Percentiles rank a stretch among this genome's conserved stretches.
Evolutionary conservation across 1,140 invertebrate species (phyloP).

Genomic region (Telenomus remus): DNA sequence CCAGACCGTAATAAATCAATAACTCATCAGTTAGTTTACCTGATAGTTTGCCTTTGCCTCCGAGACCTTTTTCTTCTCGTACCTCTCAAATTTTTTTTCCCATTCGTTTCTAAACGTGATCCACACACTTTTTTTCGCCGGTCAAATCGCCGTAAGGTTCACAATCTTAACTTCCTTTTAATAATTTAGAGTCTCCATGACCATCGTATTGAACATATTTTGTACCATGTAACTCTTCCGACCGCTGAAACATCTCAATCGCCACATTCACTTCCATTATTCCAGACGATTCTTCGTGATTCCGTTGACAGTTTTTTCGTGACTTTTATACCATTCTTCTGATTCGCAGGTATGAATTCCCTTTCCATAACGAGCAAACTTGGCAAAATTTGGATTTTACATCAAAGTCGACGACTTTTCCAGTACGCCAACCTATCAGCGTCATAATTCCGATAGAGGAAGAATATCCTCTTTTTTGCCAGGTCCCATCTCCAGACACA

Average conservation of each 20-base stretch:
- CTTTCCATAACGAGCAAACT: background rate
- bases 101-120: background rate
- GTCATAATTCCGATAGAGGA: background rate
- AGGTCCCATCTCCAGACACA: conserved; percentile 4
- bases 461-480: background rate
- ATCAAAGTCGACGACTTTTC: background rate
- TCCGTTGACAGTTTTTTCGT: background rate
- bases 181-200: background rate
- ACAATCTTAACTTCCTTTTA: background rate
- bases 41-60: too few species aligned
- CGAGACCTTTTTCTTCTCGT: too few species aligned
- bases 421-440: background rate
- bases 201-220: background rate
- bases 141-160: background rate
- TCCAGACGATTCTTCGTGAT: background rate
- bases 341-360: background rate
- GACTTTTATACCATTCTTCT: background rate
- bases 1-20: too few species aligned
- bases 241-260: background rate
- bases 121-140: background rate
- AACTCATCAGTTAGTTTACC: too few species aligned
- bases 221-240: background rate
- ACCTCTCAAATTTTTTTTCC: too few species aligned
- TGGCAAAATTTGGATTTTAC: background rate
- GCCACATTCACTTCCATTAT: conserved; percentile 4